Evolutionary conservation across 2,888 invertebrate species (phyloP), one percentile per base, ranked within the genome.

Genomic region (Campoplex nolae): DNA sequence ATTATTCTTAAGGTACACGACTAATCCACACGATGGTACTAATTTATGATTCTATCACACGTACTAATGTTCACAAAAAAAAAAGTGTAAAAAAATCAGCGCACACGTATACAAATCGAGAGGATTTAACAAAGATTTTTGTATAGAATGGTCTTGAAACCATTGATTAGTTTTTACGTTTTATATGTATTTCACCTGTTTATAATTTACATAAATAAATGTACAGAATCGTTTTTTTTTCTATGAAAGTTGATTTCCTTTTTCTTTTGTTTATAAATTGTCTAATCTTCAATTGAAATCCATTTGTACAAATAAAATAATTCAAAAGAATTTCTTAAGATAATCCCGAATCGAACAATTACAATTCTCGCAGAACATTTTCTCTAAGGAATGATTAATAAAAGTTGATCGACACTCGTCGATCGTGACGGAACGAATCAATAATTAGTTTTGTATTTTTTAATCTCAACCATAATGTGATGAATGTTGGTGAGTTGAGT

Each of bases 401-500:
- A 81, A 74, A 67, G 67, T 74, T 23, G 8, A 65, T 32, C 1
- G 28, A 42, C 45, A 51, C 35, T 48, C 65, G 18, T 68, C n/a
- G 45, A 78, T 23, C 75, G 35, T n/a, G 62, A 35, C 51, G 32
- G 38, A 42, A 75, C 54, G 42, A 38, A 56, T 84, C 74, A 99
- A 95, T 98, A 99, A 94, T 97, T 98, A 9, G 98, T 98, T 95
- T 99, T 99, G 95, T 99, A 99, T 95, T 99, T 99, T 95, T 99
- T 99, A 88, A 99, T 98, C 95, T 99, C 99, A 2, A 99, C 98
- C 98, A 99, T 99, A 85, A 99, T 98, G 86, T 99, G 98, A 95
- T 99, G 99, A 92, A 99, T 98, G 94, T 99, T 99, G 4, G 99
- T 98, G 79, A 99, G 96, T 94, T 99, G 98, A 9, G 98, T 97